Evolutionary conservation across 1,140 invertebrate genomes (phyloP), one percentile per base, ranked within the genome.

Genomic region (Gonioctena quinquepunctata): DNA sequence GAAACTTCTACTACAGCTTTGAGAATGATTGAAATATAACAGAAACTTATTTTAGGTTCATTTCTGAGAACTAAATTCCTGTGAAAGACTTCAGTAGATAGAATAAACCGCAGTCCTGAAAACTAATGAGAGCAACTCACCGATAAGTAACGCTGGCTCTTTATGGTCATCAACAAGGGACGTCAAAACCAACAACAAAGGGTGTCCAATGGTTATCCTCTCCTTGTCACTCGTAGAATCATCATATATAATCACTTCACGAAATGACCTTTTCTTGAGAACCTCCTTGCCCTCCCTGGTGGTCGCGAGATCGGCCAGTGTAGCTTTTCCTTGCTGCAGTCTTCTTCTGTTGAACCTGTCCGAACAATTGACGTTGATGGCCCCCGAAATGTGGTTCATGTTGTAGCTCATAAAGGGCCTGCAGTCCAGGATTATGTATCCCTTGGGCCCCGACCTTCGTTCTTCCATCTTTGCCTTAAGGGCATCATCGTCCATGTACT

Each of bases 351-450:
- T 92, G 80, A 92, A 90, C 28, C 92, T 83, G 80, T 93, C 92
- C 1, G 89, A 88, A 78, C 91, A 93, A 80, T 91, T 92, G 19
- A 94, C 86, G 82, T 93, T 93, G 66, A 93, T 88, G 16, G 92
- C 89, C 13, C 91, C 90, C 22, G 85, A 83, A 33, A 94, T 88
- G 80, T 94, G 92, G 72, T 87, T 88, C 25, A 88, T 85, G 78
- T 92, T 92, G 83, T 90, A 94, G 19, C 88, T 86, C 21, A 93
- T 87, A 75, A 93, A 93, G 0, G 92, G 87, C 25, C 92, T 86
- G 78, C 91, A 91, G 77, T 94, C 92, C 19, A 93, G 76, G 0
- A 93, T 72, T 2, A 92, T 82, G 49, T 89, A 85, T 22, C 75
- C 74, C 19, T 74, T 74, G 1, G 76, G 57, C 0, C 75, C 77